Conservation (phyloP, 1,140 invertebrate genomes). For the Hydropsyche tenuis region DNA sequence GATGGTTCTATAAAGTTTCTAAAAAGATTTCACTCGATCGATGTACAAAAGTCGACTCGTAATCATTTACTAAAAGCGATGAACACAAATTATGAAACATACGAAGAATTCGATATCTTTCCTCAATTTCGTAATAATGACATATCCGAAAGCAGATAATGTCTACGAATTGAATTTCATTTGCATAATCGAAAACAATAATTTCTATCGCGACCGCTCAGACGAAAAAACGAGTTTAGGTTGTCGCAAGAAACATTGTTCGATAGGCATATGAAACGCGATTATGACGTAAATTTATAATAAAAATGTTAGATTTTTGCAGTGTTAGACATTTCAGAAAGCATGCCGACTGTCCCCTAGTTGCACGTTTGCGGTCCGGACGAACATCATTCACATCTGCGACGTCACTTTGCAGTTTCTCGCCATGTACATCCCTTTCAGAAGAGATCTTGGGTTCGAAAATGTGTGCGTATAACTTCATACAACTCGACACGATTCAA, state of each 20-base stretch:
- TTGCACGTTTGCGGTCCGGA: conserved; percentile 18
- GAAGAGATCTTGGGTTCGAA: background rate
- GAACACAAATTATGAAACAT: background rate
- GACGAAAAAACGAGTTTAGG: too few relatives aligned
- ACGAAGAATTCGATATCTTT: background rate
- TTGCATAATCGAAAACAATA: background rate
- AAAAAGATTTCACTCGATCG: too few relatives aligned
- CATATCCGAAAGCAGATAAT: conserved; percentile 6
- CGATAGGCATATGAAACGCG: too few relatives aligned
- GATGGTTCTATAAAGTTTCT: too few relatives aligned
- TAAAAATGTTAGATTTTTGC: too few relatives aligned
- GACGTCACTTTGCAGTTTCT: conserved; percentile 43
- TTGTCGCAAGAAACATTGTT: too few relatives aligned
- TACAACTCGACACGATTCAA: background rate
- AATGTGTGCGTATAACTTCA: background rate
- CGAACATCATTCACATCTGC: conserved; percentile 41
- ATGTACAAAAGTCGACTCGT: too few relatives aligned
- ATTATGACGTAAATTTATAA: too few relatives aligned
- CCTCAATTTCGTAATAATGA: background rate
- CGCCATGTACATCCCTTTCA: conserved; percentile 23
- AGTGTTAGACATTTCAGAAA: background rate
- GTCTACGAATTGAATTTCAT: background rate
- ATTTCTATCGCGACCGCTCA: too few relatives aligned
- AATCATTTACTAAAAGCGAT: too few relatives aligned
- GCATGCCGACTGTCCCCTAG: background rate